Conservation (phyloP, 2,888 invertebrate genomes). For the Nesidiocoris tenuis region DNA sequence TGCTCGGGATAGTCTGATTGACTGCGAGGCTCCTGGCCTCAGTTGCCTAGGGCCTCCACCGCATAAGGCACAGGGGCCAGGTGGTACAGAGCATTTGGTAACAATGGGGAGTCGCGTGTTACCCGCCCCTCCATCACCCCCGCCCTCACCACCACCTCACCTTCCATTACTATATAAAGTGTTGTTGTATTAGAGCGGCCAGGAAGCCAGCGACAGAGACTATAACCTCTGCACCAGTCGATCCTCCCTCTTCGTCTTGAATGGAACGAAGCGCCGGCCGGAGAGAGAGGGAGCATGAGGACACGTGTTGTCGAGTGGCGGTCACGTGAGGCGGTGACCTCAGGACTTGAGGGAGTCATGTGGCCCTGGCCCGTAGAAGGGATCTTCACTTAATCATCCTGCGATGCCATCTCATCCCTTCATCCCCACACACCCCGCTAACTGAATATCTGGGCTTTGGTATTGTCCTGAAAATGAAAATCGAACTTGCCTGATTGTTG, state of each 20-base stretch:
- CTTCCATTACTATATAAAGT: too few species aligned
- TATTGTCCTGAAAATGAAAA: too few species aligned
- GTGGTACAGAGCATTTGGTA: conserved; percentile 35
- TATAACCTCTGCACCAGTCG: not conserved
- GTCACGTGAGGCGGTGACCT: conserved; percentile 37
- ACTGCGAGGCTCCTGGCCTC: not conserved
- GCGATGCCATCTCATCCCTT: not conserved
- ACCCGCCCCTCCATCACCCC: conserved; percentile 14
- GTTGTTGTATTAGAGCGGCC: too few species aligned
- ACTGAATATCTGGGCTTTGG: too few species aligned
- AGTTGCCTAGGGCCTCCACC: not conserved
- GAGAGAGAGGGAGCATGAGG: not conserved
- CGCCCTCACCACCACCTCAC: not conserved
- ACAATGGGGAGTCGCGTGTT: conserved; percentile 37
- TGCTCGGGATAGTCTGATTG: not conserved
- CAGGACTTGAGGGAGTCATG: conserved; percentile 28
- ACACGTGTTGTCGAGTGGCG: conserved; percentile 37
- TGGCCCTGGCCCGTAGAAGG: conserved; percentile 17
- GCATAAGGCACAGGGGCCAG: conserved; percentile 15
- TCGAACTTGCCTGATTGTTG: too few species aligned
- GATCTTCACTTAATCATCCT: conserved; percentile 33
- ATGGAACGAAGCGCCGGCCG: too few species aligned
- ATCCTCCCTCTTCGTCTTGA: not conserved
- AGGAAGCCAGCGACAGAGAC: not conserved
- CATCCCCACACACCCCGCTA: too few species aligned